Evolutionary conservation across 2,797 vertebrate species (phyloP), one percentile per base, ranked within the genome.

Genomic region (Todus mexicanus): DNA sequence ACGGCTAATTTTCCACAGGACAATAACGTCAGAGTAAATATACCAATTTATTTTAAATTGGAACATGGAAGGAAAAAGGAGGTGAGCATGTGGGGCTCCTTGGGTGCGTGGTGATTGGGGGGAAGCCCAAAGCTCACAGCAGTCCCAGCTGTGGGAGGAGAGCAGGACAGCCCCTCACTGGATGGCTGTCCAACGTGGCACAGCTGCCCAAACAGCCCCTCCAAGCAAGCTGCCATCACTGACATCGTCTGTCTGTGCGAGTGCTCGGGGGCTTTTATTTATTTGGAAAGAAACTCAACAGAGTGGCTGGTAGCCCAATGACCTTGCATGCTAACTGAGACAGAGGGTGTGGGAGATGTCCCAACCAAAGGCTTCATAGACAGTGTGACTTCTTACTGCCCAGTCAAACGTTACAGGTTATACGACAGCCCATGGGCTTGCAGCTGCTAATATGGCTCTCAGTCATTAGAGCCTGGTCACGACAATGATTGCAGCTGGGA

Each of bases 391-490:
- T 61, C 54, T 29, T 61, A 2, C 19, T 61, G 82, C 77, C 72
- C 4, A 3, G 61, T 15, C 63, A n/a, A 26, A 9, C 7, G 0
- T 11, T 5, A 3, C 0, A 0, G 31, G 25, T 27, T 43, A 84
- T 72, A 26, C 40, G 45, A 35, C 43, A 70, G 13, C 51, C 53
- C 45, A 42, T 31, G 57, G 42, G 21, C 83, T 77, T 73, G 78
- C 31, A 80, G 27, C 66, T 84, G 74, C 60, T 78, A 12, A 26
- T 21, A 26, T 2, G 13, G 37, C 57, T 66, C 51, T 47, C 25
- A 5, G 60, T n/a, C 6, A 0, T 29, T 53, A 25, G 57, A 85
- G 57, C 51, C 27, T 4, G 33, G 31, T 70, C 16, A 1, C 25
- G 37, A 23, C 75, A n/a, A 23, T 0, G 4, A 3, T 19, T 74